These are phyloP conservation scores for Amblyraja radiata DNA, from an alignment of 2,797 vertebrate genomes.

Conservation along the genomic window DNA sequence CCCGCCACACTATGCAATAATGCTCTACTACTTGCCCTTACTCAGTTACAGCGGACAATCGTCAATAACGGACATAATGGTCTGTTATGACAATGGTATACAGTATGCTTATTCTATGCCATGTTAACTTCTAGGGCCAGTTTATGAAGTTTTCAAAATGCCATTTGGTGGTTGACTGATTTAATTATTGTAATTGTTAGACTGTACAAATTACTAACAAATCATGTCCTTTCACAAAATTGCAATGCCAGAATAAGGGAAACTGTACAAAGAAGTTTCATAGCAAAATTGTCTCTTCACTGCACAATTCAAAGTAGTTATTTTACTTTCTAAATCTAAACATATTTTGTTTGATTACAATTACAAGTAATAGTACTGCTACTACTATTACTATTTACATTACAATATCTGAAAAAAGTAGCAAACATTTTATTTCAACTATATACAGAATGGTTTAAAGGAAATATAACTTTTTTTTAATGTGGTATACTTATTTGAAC, in stretches of 20 bases:
- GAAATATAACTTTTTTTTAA: not conserved
- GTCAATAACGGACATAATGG: too few relatives aligned
- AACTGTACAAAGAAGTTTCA: not conserved
- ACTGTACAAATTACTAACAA: not conserved
- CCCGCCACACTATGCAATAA: too few relatives aligned
- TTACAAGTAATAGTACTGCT: too few relatives aligned
- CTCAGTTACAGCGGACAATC: too few relatives aligned
- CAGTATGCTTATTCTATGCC: not conserved
- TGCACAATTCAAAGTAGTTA: not conserved
- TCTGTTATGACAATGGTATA: too few relatives aligned
- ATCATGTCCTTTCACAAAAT: not conserved
- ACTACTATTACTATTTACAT: not conserved
- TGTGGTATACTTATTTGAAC: not conserved
- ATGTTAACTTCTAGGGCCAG: not conserved
- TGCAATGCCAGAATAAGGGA: not conserved
- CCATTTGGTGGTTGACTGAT: not conserved
- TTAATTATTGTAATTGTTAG: not conserved
- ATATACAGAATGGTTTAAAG: not conserved
- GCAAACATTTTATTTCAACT: not conserved
- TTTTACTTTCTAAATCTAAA: not conserved
- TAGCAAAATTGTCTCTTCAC: not conserved
- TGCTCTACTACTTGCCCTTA: too few relatives aligned
- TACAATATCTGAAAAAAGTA: not conserved
- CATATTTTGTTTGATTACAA: not conserved
- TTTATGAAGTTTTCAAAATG: not conserved